phyloP scores from a whole-genome alignment of 2,113 vertebrate species.

The Morone saxatilis region DNA sequence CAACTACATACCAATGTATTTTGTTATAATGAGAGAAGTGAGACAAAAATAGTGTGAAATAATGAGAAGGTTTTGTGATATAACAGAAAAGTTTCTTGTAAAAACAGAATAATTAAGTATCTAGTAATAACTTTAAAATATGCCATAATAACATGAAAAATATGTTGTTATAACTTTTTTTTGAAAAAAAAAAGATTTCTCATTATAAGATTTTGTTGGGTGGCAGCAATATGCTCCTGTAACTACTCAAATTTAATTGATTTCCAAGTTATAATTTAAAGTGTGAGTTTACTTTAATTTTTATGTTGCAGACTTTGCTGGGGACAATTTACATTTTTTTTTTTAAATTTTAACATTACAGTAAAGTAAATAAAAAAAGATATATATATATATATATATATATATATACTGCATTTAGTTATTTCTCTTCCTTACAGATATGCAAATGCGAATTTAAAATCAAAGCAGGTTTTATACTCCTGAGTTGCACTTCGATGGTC shows the following conservation, averaged over 20 bases:
- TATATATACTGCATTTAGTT: neutral
- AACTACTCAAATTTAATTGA: neutral
- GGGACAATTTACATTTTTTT: neutral
- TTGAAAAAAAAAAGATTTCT: no score
- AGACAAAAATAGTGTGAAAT: no score
- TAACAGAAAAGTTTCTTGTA: neutral
- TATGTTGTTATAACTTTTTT: no score
- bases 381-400: neutral
- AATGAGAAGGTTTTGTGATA: neutral
- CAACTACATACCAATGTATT: no score
- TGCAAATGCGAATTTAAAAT: constrained; percentile 25
- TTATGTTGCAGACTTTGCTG: neutral
- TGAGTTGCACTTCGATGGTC: constrained; percentile 10
- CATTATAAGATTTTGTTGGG: no score
- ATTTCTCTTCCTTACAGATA: constrained; percentile 9
- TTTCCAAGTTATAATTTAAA: neutral
- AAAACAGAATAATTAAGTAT: neutral
- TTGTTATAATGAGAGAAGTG: no score
- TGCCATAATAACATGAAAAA: neutral
- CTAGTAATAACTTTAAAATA: neutral
- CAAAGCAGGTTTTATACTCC: constrained; percentile 10
- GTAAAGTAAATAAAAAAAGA: constrained; percentile 3
- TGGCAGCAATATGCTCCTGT: neutral
- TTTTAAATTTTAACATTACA: neutral
- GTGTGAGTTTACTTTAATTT: constrained; percentile 1